Conservation (phyloP, 2,113 vertebrate species). For the Toxotes jaculatrix region DNA sequence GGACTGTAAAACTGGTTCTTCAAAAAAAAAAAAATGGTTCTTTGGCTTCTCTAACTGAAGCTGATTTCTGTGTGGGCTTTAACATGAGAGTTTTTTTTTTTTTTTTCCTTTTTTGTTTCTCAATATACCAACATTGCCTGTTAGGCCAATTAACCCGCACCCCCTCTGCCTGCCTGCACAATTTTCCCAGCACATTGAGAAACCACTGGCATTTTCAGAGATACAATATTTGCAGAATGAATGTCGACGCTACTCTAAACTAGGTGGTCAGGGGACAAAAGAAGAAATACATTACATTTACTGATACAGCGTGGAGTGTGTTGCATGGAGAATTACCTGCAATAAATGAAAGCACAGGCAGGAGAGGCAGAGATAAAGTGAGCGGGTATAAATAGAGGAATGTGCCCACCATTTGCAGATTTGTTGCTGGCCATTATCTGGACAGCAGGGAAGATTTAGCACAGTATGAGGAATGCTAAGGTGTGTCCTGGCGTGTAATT, state of each 20-base stretch:
- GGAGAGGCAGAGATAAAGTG: slow-evolving; percentile 74
- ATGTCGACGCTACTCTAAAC: slow-evolving; percentile 57
- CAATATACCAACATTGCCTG: slow-evolving; percentile 11
- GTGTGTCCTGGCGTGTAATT: slow-evolving; percentile 86
- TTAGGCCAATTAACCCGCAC: slow-evolving; percentile 53
- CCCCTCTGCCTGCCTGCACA: slow-evolving; percentile 14
- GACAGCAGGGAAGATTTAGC: slow-evolving; percentile 77
- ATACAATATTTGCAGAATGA: slow-evolving; percentile 44
- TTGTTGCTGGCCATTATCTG: slow-evolving; percentile 76
- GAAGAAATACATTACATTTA: slow-evolving; percentile 69
- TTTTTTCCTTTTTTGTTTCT: slow-evolving; percentile 13
- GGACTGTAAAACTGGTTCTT: slow-evolving; percentile 17
- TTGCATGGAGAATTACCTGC: slow-evolving; percentile 76
- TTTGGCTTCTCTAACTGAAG: slow-evolving; percentile 2
- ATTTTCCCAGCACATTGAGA: slow-evolving; percentile 37
- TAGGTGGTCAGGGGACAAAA: slow-evolving; percentile 61
- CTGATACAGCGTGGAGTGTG: slow-evolving; percentile 48
- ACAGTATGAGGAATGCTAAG: slow-evolving; percentile 80
- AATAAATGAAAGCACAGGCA: slow-evolving; percentile 67
- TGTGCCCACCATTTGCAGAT: slow-evolving; percentile 65
- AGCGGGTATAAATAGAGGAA: slow-evolving; percentile 65
- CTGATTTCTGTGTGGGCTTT: slow-evolving; percentile 14
- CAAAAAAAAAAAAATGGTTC: not conserved
- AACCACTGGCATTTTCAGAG: slow-evolving; percentile 38
- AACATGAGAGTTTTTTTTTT: no score